These are phyloP conservation scores for Sebastolobus altivelis DNA, from an alignment of 2,797 vertebrate genomes.

Conservation along the genomic window DNA sequence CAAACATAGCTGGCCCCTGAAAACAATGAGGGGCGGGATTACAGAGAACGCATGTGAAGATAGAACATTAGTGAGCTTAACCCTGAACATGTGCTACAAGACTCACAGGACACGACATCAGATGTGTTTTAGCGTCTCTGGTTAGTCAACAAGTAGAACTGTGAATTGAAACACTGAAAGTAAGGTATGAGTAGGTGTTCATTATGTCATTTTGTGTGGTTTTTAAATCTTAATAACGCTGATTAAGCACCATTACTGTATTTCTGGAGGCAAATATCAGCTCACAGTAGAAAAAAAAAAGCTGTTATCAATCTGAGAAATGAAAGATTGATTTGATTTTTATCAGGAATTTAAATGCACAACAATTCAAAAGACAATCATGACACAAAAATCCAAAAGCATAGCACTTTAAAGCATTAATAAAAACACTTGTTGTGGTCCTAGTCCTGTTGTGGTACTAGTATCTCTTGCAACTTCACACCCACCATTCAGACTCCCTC, in stretches of 20 bases:
- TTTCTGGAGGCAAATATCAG: not conserved
- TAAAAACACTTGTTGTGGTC: no score
- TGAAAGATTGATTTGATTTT: not conserved
- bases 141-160: not conserved
- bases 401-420: no score
- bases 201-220: not conserved
- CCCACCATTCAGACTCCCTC: no score
- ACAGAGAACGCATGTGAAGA: slow-evolving; percentile 34
- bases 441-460: no score
- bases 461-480: no score
- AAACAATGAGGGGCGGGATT: slow-evolving; percentile 66
- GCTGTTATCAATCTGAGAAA: not conserved
- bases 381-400: no score
- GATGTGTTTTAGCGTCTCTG: not conserved
- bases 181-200: not conserved
- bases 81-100: slow-evolving; percentile 17
- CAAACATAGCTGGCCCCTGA: slow-evolving; percentile 55
- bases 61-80: slow-evolving; percentile 48
- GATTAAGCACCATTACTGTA: no score
- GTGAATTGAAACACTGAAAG: not conserved
- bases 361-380: no score
- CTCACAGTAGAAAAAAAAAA: not conserved
- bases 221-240: not conserved
- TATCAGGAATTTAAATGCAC: no score
- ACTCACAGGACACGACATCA: not conserved